These are phyloP conservation scores for Muraenolepis orangiensis DNA, from an alignment of 2,797 vertebrate genomes.

Conservation along the genomic window DNA sequence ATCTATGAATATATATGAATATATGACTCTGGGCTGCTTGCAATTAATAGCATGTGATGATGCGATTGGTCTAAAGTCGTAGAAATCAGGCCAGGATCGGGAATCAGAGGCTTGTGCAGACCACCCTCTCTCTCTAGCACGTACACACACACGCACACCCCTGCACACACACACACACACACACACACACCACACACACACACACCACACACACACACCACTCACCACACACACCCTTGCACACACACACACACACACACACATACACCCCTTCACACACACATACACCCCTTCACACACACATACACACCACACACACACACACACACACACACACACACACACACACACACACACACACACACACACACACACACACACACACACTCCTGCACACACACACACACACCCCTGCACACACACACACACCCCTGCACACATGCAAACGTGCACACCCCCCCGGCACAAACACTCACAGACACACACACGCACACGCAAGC, in stretches of 20 bases:
- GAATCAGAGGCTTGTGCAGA: too few relatives aligned
- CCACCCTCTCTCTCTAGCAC: too few relatives aligned
- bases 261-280: neutral
- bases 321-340: neutral
- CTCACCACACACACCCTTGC: neutral
- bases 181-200: neutral
- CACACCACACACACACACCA: too few relatives aligned
- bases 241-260: neutral
- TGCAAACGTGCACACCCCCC: too few relatives aligned
- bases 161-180: too few relatives aligned
- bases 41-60: constrained; percentile 75
- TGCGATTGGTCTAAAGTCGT: constrained; percentile 70
- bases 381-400: too few relatives aligned
- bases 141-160: too few relatives aligned
- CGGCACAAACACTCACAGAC: neutral
- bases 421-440: too few relatives aligned
- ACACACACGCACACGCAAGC: too few relatives aligned
- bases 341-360: neutral
- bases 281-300: neutral
- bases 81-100: constrained; percentile 49
- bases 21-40: constrained; percentile 58
- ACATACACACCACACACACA: constrained; percentile 8
- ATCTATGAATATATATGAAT: neutral
- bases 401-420: too few relatives aligned
- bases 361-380: neutral